Base-by-base conservation (phyloP, 2,113 vertebrate species). In the Glareola pratincola region DNA sequence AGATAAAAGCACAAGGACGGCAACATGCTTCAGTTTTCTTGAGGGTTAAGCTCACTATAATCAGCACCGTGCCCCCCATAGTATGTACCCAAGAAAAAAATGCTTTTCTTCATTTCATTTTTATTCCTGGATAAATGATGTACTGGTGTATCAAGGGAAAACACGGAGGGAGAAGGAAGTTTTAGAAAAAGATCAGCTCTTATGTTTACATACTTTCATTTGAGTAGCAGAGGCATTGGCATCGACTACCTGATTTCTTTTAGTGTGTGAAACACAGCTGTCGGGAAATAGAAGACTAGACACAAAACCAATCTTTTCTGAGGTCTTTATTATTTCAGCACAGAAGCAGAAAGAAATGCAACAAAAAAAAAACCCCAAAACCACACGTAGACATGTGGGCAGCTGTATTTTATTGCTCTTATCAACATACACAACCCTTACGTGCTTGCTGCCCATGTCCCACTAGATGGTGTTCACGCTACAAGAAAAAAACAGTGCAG, bases 391-490 rank as follows among this genome's bases (percentile, higher is more conserved):
- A 30, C 6, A 8, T 0, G 4, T 30, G 45, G 71, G 34, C 27
- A 41, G 51, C 53, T 64, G 62, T 6, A 37, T 43, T 72, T 82
- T 62, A 19, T 24, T 48, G 43, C 4, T 30, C 0, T 36, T 51
- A 5, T 0, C 23, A 34, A 34, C 56, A 41, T 2, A 17, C 60
- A 37, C 29, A 71, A 14, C 30, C 14, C 5, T 39, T 2, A 10
- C 1, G 60, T 8, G 2, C 73, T 78, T 82, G 24, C 74, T 85
- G 84, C 74, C 74, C 7, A 0, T 10, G 85, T 63, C 95, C 96
- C 96, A 93, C 95, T 97, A 96, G 96, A 84, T 92, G 95, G 96
- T 92, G 96, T 37, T 86, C 85, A 39, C 39, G 96, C 85, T 85
- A 85, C 95, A 80, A 90, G 63, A 11, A 53, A 77, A 87, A 78